Evolutionary conservation across 2,113 vertebrate species (phyloP).

Genomic region (Saguinus midas): DNA sequence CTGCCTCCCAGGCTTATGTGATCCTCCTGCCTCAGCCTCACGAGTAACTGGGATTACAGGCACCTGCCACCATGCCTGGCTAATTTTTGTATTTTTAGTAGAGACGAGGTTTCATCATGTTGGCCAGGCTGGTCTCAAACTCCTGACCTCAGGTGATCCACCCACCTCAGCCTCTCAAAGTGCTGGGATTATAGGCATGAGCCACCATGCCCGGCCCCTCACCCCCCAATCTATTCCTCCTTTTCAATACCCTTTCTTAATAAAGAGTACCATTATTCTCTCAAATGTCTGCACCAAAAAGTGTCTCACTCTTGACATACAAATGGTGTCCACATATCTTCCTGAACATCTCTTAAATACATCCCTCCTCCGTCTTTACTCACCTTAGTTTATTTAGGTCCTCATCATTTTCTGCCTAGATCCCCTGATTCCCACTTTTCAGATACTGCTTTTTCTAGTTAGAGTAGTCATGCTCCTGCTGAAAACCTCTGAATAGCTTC

Average conservation of each 20-base stretch:
- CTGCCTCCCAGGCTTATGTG: too few species aligned
- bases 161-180: too few species aligned
- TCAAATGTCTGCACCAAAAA: not conserved
- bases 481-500: not conserved
- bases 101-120: too few species aligned
- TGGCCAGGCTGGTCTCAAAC: too few species aligned
- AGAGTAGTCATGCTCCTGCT: not conserved
- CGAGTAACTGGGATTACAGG: too few species aligned
- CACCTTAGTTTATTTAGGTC: not conserved
- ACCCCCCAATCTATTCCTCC: too few species aligned
- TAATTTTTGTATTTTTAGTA: too few species aligned
- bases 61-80: too few species aligned
- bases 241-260: not conserved
- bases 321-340: not conserved
- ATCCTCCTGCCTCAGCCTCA: too few species aligned
- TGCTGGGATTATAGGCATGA: too few species aligned
- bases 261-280: not conserved
- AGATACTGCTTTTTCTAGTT: not conserved
- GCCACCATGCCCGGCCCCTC: too few species aligned
- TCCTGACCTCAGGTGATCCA: too few species aligned
- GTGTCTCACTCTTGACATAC: not conserved
- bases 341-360: not conserved
- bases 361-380: not conserved
- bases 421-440: not conserved
- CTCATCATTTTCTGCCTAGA: not conserved